phyloP scores from a whole-genome alignment of 2,888 invertebrate species.

The Pollenia amentaria region DNA sequence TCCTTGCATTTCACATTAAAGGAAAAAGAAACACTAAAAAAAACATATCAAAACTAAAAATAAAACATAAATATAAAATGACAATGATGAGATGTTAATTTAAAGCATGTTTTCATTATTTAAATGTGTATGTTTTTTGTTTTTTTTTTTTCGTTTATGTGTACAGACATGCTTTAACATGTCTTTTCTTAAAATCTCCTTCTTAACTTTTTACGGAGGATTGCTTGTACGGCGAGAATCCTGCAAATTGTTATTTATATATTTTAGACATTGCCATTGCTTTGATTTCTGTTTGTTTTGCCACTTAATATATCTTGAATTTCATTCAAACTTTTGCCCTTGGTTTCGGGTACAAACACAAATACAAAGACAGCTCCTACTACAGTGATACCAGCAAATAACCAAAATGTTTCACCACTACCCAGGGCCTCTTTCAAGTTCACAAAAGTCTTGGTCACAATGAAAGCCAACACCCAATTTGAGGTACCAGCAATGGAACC shows the following conservation, averaged over 20 bases:
- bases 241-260: background rate
- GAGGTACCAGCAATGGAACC: slow-evolving; percentile 92
- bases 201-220: slow-evolving; percentile 15
- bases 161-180: slow-evolving; percentile 19
- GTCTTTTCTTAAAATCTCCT: slow-evolving; percentile 20
- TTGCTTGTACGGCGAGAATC: slow-evolving; percentile 15
- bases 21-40: slow-evolving; percentile 42
- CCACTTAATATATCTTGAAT: slow-evolving; percentile 82
- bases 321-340: slow-evolving; percentile 84
- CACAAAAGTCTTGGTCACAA: slow-evolving; percentile 91
- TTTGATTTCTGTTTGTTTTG: slow-evolving; percentile 68
- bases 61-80: slow-evolving; percentile 16
- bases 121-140: background rate
- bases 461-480: slow-evolving; percentile 92
- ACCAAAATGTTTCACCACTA: slow-evolving; percentile 89
- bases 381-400: slow-evolving; percentile 89
- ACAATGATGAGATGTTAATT: slow-evolving; percentile 37
- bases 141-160: slow-evolving; percentile 1
- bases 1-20: slow-evolving; percentile 49
- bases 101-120: slow-evolving; percentile 1
- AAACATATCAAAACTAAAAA: slow-evolving; percentile 12
- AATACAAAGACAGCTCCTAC: slow-evolving; percentile 89
- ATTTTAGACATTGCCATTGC: slow-evolving; percentile 66
- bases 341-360: slow-evolving; percentile 87
- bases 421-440: slow-evolving; percentile 87